Conservation (phyloP, 2,797 vertebrate genomes). For the Siniperca scherzeri region DNA sequence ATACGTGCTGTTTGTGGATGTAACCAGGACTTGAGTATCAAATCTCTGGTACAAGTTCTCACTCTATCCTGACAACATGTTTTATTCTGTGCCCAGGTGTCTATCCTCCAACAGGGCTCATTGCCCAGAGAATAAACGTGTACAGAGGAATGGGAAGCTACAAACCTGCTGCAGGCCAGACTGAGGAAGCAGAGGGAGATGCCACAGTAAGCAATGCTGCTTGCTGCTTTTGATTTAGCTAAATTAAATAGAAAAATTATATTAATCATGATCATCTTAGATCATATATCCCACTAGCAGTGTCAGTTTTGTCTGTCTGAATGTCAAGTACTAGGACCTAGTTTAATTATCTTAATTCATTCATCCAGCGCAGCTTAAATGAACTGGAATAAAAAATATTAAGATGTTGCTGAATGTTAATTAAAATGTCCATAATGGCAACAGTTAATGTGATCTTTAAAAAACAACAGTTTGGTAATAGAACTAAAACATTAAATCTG, state of each 20-base stretch:
- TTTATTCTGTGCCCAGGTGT: constrained; percentile 55
- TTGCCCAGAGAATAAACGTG: constrained; percentile 93
- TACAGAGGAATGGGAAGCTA: constrained; percentile 87
- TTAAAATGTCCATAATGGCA: constrained; percentile 4
- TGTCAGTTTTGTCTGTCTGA: constrained; percentile 9
- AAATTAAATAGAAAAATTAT: neutral
- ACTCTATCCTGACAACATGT: constrained; percentile 39
- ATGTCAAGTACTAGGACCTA: constrained; percentile 4
- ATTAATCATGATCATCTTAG: constrained; percentile 23
- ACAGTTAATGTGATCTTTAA: neutral
- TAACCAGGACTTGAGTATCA: neutral
- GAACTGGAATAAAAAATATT: constrained; percentile 11
- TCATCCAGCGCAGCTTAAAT: constrained; percentile 6
- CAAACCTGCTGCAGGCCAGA: constrained; percentile 76
- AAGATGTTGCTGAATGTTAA: neutral
- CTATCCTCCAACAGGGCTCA: constrained; percentile 87
- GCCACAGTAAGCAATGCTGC: constrained; percentile 85
- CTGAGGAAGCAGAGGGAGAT: constrained; percentile 69
- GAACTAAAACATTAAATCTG: neutral
- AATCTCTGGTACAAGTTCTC: constrained; percentile 21
- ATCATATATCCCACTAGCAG: neutral
- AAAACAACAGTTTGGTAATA: neutral
- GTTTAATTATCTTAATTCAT: constrained; percentile 29
- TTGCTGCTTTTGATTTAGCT: neutral
- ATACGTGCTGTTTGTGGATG: constrained; percentile 3